These are phyloP conservation scores for Leptarthrus brevirostris DNA, from an alignment of 2,888 invertebrate genomes.

Conservation along the genomic window DNA sequence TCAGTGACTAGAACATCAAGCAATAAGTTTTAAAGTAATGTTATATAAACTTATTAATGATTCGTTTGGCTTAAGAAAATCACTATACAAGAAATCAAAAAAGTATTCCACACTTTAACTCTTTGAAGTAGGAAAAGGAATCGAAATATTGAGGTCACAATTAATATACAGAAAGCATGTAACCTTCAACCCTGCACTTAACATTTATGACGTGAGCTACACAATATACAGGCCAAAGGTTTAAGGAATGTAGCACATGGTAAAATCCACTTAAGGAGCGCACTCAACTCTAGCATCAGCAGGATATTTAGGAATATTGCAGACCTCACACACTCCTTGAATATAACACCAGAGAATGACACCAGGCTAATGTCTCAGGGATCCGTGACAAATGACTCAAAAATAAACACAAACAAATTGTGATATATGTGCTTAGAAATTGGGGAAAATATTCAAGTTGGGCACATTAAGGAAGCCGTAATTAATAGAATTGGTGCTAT, in stretches of 20 bases:
- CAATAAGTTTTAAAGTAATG: too few relatives aligned
- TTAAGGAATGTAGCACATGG: background rate
- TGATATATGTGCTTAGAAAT: constrained; percentile 33
- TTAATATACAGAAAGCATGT: too few relatives aligned
- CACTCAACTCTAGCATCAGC: background rate
- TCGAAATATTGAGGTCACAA: too few relatives aligned
- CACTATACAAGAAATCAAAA: too few relatives aligned
- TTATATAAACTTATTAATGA: too few relatives aligned
- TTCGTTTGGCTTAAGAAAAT: too few relatives aligned
- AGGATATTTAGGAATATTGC: constrained; percentile 5
- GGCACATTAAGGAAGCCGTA: constrained; percentile 34
- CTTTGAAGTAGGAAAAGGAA: too few relatives aligned
- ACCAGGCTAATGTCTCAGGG: constrained; percentile 19
- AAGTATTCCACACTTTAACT: too few relatives aligned
- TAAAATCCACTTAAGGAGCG: constrained; percentile 21
- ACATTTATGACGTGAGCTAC: too few relatives aligned
- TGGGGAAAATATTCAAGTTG: constrained; percentile 5
- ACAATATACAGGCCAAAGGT: too few relatives aligned
- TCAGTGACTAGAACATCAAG: too few relatives aligned
- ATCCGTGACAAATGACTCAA: constrained; percentile 43
- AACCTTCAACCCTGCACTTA: too few relatives aligned
- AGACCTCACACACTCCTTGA: constrained; percentile 41
- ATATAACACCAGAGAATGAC: constrained; percentile 15
- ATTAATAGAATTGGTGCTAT: constrained; percentile 26
- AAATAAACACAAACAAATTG: constrained; percentile 42